phyloP scores from a whole-genome alignment of 2,113 vertebrate genomes.

The Pan paniscus region DNA sequence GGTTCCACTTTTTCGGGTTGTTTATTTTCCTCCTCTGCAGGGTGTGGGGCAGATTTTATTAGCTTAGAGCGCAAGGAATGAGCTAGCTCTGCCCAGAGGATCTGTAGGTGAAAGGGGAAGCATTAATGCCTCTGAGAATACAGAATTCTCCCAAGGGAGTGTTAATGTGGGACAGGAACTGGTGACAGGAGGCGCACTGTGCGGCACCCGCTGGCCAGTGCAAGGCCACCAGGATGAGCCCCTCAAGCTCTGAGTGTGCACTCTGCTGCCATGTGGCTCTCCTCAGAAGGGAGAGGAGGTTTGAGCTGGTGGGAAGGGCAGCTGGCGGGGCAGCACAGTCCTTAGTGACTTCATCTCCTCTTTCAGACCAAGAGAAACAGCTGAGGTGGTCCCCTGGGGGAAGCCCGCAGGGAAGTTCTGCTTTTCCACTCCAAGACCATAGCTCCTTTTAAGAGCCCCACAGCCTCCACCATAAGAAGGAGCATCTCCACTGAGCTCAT shows the following conservation, averaged over 20 bases:
- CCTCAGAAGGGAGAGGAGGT: not conserved
- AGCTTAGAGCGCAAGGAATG: not conserved
- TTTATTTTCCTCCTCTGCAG: not conserved
- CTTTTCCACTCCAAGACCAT: not conserved
- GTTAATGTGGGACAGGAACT: not conserved
- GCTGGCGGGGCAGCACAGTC: not conserved
- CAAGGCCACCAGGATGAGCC: not conserved
- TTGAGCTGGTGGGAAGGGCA: accelerated
- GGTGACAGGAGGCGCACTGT: not conserved
- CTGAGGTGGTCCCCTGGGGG: not conserved
- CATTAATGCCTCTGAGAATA: not conserved
- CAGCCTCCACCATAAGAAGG: not conserved
- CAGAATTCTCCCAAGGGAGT: not conserved
- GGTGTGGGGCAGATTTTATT: not conserved
- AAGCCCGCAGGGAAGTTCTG: not conserved
- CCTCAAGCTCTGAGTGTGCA: not conserved
- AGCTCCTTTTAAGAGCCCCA: not conserved
- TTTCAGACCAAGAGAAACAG: not conserved
- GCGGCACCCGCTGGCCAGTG: accelerated
- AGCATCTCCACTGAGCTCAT: not conserved
- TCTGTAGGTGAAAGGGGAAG: not conserved
- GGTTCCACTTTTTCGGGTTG: not conserved
- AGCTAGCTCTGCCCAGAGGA: not conserved
- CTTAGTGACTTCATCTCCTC: not conserved
- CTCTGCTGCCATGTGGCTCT: not conserved